Evolutionary conservation across 2,113 vertebrate species (phyloP).

Genomic region (Hydrolagus affinis): DNA sequence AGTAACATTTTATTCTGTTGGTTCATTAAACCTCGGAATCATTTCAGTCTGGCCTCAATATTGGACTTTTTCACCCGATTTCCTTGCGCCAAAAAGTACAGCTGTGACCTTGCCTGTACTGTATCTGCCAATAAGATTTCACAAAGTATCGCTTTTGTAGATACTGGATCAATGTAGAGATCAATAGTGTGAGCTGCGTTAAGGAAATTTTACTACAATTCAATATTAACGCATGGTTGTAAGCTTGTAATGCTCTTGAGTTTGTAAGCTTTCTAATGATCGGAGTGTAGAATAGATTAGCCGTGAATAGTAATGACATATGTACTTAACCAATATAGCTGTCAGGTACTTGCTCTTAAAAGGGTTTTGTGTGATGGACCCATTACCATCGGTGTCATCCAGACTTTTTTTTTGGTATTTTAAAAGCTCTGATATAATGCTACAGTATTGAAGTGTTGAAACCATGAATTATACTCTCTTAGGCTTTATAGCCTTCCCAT

Average conservation of each 20-base stretch:
- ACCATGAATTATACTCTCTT: conserved; percentile 18
- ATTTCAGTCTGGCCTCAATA: too few species aligned
- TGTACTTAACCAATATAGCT: neutral
- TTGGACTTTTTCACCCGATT: neutral
- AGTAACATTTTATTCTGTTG: neutral
- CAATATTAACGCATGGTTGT: too few species aligned
- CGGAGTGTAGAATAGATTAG: neutral
- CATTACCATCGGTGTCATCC: neutral
- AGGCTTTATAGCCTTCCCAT: conserved; percentile 7
- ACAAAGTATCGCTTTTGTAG: too few species aligned
- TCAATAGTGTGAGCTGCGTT: too few species aligned
- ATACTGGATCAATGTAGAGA: too few species aligned
- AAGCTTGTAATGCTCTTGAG: too few species aligned
- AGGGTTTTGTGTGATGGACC: neutral
- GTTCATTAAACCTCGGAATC: neutral
- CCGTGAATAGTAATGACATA: neutral
- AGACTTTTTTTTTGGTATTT: neutral
- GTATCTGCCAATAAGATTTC: too few species aligned
- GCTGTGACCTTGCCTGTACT: too few species aligned
- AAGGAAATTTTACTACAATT: too few species aligned
- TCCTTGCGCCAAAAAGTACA: too few species aligned
- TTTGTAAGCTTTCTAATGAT: neutral
- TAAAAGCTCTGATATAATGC: neutral
- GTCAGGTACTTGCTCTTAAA: neutral
- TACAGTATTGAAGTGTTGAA: neutral